Evolutionary conservation across 2,113 vertebrate species (phyloP).

Genomic region (Telmatochromis brachygnathus): DNA sequence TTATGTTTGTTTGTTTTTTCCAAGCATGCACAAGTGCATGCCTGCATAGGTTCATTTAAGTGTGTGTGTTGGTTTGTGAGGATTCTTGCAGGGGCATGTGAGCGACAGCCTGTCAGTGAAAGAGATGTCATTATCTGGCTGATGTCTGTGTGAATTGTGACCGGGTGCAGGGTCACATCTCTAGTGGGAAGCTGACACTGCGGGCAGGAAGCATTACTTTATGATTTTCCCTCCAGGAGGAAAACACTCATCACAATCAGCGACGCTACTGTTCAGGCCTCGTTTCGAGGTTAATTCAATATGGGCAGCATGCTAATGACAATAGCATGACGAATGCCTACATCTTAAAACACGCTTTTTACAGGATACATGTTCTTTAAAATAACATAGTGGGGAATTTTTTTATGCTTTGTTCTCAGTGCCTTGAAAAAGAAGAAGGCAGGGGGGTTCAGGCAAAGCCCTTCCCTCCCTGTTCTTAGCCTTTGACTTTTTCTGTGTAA

Average conservation of each 20-base stretch:
- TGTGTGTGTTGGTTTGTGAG: not conserved
- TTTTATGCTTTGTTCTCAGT: conserved; percentile 27
- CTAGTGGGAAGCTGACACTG: conserved; percentile 22
- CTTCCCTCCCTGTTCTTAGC: conserved; percentile 59
- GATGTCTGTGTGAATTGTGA: conserved; percentile 37
- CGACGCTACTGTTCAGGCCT: conserved; percentile 26
- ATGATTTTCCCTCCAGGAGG: conserved; percentile 48
- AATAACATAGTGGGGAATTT: conserved; percentile 21
- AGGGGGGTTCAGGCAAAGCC: conserved; percentile 8
- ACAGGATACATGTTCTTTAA: not conserved
- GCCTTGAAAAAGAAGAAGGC: conserved; percentile 13
- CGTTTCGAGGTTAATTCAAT: conserved; percentile 43
- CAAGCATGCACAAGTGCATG: not conserved
- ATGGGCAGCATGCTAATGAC: not conserved
- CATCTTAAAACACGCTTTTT: not conserved
- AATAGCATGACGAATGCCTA: conserved; percentile 3
- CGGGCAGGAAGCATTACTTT: conserved; percentile 63
- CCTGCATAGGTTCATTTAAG: not conserved
- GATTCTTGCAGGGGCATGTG: conserved; percentile 9
- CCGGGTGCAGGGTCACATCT: conserved; percentile 35
- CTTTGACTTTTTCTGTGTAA: conserved; percentile 65
- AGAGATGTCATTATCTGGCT: conserved; percentile 59
- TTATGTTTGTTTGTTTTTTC: not conserved
- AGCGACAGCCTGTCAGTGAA: conserved; percentile 60
- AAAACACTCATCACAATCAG: conserved; percentile 49